These are phyloP conservation scores for Andrena bucephala DNA, from an alignment of 2,888 invertebrate species.

Conservation along the genomic window DNA sequence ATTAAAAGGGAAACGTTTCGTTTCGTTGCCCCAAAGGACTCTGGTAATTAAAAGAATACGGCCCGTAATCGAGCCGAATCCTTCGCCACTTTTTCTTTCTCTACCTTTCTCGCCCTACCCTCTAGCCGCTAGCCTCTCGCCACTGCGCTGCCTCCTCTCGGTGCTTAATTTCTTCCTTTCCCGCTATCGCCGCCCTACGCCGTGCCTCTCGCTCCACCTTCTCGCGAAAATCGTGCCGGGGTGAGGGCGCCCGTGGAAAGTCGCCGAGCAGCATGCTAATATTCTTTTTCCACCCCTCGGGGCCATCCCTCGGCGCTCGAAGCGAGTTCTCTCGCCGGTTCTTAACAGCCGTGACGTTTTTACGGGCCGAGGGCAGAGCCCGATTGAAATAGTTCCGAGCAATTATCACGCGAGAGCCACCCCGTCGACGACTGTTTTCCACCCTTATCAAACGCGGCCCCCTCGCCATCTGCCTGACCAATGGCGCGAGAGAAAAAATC, in stretches of 20 bases:
- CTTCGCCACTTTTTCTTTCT: constrained; percentile 58
- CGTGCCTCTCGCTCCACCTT: constrained; percentile 6
- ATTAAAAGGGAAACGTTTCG: constrained; percentile 84
- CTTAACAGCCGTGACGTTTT: constrained; percentile 69
- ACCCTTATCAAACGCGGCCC: constrained; percentile 69
- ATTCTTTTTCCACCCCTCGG: constrained; percentile 68
- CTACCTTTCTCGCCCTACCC: constrained; percentile 40
- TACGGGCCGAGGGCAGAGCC: constrained; percentile 57
- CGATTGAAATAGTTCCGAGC: constrained; percentile 83
- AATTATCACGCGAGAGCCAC: constrained; percentile 77
- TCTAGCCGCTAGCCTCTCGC: neutral
- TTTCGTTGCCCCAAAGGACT: constrained; percentile 78
- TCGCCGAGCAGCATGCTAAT: constrained; percentile 78
- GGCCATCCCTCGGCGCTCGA: neutral
- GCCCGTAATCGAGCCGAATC: constrained; percentile 78
- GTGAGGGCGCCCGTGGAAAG: constrained; percentile 36
- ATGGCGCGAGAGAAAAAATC: constrained; percentile 74
- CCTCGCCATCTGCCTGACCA: constrained; percentile 59
- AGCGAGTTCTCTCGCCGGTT: neutral
- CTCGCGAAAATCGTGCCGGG: constrained; percentile 32
- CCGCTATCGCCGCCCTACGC: constrained; percentile 13
- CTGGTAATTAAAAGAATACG: constrained; percentile 84
- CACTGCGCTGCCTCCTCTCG: neutral
- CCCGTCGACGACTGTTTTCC: constrained; percentile 60
- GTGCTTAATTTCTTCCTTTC: constrained; percentile 49